Base-by-base conservation (phyloP, 2,113 vertebrate species). In the Ardeotis arabs region DNA sequence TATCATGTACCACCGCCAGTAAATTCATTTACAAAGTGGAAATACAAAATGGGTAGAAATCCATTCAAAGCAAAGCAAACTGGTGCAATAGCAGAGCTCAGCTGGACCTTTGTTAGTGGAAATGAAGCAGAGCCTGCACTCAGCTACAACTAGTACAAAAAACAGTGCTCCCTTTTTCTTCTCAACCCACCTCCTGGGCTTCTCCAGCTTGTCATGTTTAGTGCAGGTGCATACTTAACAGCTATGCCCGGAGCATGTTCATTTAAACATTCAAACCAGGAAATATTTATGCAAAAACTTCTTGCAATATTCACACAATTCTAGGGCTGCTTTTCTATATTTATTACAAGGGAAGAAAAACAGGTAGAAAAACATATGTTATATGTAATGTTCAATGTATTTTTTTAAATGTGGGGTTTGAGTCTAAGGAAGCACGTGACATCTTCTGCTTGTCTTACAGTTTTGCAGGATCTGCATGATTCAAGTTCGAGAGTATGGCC, bases 1-100 rank as follows among this genome's bases (percentile, higher is more conserved):
- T 91, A 50, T 7, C 41, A 33, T 0, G 0, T 23, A 20, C 9
- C 3, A 10, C 9, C 1, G 2, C 50, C 45, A 77, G 50, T 20
- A 56, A 56, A 52, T 52, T 47, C 0, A 53, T 75, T 86, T 77
- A 47, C 28, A 44, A 44, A 44, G 41, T 84, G 44, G 29, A 69
- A 29, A 81, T 75, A n/a, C 6, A 15, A 76, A 75, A 31, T 55
- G 24, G 6, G 15, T n/a, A n/a, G 37, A 59, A 74, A 72, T 18
- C 24, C 23, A 45, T 37, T 52, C 35, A 75, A 59, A 87, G 14
- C 14, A 67, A 92, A 93, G 28, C 20, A 87, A 89, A 52, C 2
- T 59, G 58, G 50, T 28, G 39, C 19, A 6, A 55, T 4, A 70
- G 44, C 20, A 63, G 31, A 52, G 47, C 44, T 92, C 60, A 27